Evolutionary conservation across 2,888 invertebrate genomes (phyloP).

Genomic region (Andrena praecox): DNA sequence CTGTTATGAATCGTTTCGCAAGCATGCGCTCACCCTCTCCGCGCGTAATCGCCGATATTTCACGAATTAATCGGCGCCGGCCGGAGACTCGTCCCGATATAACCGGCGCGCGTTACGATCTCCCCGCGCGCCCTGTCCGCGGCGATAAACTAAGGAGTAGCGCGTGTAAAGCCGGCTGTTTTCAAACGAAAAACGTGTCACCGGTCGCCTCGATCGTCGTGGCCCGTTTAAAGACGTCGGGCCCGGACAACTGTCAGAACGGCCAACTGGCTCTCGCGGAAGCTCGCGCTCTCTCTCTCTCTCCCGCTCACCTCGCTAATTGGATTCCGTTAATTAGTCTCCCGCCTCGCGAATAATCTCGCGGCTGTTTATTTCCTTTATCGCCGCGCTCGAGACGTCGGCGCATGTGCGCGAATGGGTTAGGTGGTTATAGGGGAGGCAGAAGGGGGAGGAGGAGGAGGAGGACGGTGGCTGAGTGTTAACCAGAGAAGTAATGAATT

Average conservation of each 20-base stretch:
- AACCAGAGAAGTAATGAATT: conserved; percentile 35
- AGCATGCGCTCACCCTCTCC: conserved; percentile 35
- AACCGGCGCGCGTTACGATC: conserved; percentile 25
- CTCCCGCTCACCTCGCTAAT: conserved; percentile 49
- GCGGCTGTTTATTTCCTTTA: conserved; percentile 45
- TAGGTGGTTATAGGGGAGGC: background rate
- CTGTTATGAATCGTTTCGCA: conserved; percentile 52
- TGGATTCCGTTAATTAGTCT: conserved; percentile 66
- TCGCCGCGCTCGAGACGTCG: conserved; percentile 33
- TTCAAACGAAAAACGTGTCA: conserved; percentile 20
- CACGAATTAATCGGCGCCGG: conserved; percentile 60
- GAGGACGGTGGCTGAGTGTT: conserved; percentile 7
- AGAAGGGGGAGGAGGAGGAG: background rate
- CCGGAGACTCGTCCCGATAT: conserved; percentile 45
- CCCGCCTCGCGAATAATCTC: conserved; percentile 32
- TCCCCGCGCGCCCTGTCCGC: background rate
- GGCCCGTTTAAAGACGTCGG: background rate
- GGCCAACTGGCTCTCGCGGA: conserved; percentile 20
- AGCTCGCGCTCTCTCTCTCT: conserved; percentile 5
- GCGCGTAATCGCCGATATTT: conserved; percentile 56
- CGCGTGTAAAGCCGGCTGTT: conserved; percentile 3
- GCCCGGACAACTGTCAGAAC: background rate
- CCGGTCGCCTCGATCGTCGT: conserved; percentile 4
- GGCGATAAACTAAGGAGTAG: conserved; percentile 35
- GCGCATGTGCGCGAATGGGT: conserved; percentile 27